Base-by-base conservation (phyloP, 2,113 vertebrate species). In the Neodontobutis hainanensis region DNA sequence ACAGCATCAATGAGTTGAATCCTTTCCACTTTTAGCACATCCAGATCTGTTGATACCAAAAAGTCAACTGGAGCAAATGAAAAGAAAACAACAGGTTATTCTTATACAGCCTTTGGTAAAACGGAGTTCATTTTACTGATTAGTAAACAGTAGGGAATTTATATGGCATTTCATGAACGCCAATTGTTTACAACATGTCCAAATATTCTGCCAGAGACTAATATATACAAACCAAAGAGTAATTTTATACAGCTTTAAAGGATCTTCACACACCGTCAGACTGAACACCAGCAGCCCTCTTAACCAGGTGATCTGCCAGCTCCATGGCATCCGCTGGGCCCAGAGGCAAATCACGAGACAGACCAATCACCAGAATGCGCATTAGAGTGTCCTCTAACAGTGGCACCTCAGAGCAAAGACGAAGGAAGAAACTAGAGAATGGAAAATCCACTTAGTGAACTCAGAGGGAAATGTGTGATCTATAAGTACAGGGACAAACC, bases 311-410 rank as follows among this genome's bases (percentile, higher is more conserved):
- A 89, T 99, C 97, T 0, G 97, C 97, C 0, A 99, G 95, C 87
- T 99, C 97, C 97, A 99, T 98, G 84, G 97, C 97, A 0, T 99
- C 97, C 0, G 97, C 97, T 0, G 97, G 97, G 48, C 97, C 97
- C 0, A 99, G 94, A 0, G 97, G 96, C 35, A 99, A 90, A 70
- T 98, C 97, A 0, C 97, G 94, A 0, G 97, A 99, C 80, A 99
- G 79, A 1, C 97, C 97, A 0, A 99, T 98, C 65, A 99, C 97
- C 0, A 99, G 92, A 70, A 99, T 94, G 10, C 97, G 93, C 96
- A 99, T 99, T 65, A 99, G 90, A 0, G 97, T 99, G 90, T 99
- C 97, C 80, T 99, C 97, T 50, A 99, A 85, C 76, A 99, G 92
- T 5, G 97, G 97, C 67, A 99, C 97, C 89, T 99, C 97, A 0